phyloP scores from a whole-genome alignment of 2,888 invertebrate species.

The Dorcus hopei region DNA sequence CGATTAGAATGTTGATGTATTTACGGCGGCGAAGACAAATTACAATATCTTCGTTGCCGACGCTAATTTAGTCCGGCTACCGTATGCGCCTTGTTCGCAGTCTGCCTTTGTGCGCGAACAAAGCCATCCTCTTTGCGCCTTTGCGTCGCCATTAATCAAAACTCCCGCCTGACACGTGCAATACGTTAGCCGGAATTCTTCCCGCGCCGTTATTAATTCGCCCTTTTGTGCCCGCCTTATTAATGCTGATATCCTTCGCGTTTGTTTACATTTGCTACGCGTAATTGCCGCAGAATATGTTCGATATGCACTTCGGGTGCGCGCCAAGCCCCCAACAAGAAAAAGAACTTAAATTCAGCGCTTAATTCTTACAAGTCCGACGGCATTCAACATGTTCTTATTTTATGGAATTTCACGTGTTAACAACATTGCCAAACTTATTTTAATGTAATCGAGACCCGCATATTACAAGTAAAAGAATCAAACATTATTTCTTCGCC shows the following conservation, averaged over 20 bases:
- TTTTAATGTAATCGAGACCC: no score
- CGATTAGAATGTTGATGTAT: constrained; percentile 17
- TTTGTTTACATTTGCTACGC: constrained; percentile 1
- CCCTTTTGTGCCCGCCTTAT: constrained; percentile 14
- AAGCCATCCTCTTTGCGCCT: constrained; percentile 16
- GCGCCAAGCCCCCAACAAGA: no score
- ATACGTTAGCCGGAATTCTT: constrained; percentile 11
- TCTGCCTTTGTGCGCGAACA: constrained; percentile 15
- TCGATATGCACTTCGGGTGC: not conserved
- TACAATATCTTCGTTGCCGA: constrained; percentile 11
- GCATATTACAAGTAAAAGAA: no score
- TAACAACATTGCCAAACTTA: no score
- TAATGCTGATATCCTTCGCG: constrained; percentile 12
- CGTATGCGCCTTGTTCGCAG: not conserved
- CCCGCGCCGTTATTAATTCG: constrained; percentile 16
- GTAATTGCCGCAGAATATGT: not conserved
- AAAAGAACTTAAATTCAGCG: no score
- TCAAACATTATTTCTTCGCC: no score
- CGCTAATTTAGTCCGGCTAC: constrained; percentile 12
- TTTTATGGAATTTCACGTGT: no score
- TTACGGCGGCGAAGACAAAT: constrained; percentile 13
- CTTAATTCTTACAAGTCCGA: no score
- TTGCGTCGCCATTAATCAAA: constrained; percentile 19
- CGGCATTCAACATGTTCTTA: no score
- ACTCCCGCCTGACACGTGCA: constrained; percentile 18